Evolutionary conservation across 2,113 vertebrate species (phyloP).

Genomic region (Octodon degus): DNA sequence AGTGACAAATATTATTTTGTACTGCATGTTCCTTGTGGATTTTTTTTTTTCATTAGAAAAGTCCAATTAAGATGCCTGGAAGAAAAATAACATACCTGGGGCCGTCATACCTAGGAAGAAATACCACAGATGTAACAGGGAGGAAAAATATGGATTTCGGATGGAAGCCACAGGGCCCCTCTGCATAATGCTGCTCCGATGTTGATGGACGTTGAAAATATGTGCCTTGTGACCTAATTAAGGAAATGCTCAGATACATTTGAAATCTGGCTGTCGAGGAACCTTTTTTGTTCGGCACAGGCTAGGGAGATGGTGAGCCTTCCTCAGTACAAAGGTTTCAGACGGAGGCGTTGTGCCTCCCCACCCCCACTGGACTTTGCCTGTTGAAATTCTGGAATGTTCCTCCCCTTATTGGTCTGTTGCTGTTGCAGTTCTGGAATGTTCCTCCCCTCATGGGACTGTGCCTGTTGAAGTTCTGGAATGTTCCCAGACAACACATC

Average conservation of each 20-base stretch:
- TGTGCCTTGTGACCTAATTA: slow-evolving; percentile 71
- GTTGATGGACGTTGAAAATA: slow-evolving; percentile 63
- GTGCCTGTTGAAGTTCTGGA: neutral
- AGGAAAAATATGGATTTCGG: slow-evolving; percentile 72
- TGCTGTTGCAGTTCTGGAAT: slow-evolving; percentile 35
- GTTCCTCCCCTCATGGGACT: neutral
- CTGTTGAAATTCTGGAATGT: slow-evolving; percentile 38
- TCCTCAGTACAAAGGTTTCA: neutral
- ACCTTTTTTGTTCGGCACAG: slow-evolving; percentile 48
- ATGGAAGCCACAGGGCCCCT: slow-evolving; percentile 68
- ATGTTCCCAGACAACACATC: slow-evolving; percentile 32
- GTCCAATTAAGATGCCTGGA: slow-evolving; percentile 76
- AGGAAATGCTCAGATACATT: slow-evolving; percentile 68
- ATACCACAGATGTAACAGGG: slow-evolving; percentile 33
- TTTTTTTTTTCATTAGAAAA: slow-evolving; percentile 71
- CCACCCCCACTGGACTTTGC: neutral
- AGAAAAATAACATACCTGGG: slow-evolving; percentile 76
- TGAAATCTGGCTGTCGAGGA: slow-evolving; percentile 72
- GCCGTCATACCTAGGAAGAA: slow-evolving; percentile 58
- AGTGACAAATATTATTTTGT: slow-evolving; percentile 84
- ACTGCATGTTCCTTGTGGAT: slow-evolving; percentile 81
- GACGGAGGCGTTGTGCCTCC: neutral
- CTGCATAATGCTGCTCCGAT: slow-evolving; percentile 37
- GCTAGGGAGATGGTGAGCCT: neutral
- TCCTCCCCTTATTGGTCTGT: neutral